phyloP scores from a whole-genome alignment of 2,113 vertebrate species.

The Psammodynastes pulverulentus region DNA sequence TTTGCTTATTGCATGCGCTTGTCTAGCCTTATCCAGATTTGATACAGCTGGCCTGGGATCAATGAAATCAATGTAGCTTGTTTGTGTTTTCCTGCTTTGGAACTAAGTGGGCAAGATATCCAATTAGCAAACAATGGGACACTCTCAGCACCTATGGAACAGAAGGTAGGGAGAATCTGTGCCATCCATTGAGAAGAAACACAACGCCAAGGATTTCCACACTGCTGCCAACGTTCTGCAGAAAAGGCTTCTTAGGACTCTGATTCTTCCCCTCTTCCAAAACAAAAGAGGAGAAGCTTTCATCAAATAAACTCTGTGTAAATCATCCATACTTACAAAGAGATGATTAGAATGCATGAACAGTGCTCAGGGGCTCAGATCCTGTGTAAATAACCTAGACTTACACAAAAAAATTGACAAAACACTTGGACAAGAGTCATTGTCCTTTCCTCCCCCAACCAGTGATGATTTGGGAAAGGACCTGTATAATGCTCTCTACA shows the following conservation, averaged over 20 bases:
- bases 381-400: constrained; percentile 10
- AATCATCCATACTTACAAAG: constrained; percentile 9
- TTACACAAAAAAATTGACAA: not conserved
- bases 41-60: constrained; percentile 1
- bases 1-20: not conserved
- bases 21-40: not conserved
- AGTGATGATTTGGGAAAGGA: not conserved
- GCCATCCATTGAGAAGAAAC: not conserved
- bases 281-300: constrained; percentile 5
- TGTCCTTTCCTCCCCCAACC: not conserved
- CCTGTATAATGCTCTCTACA: not conserved
- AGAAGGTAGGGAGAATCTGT: not conserved
- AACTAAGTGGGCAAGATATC: not conserved
- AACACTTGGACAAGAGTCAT: not conserved
- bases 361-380: not conserved
- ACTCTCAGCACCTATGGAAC: not conserved
- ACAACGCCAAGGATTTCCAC: not conserved
- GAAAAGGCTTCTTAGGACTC: not conserved
- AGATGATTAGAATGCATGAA: not conserved
- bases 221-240: not conserved
- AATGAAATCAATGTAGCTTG: not conserved
- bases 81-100: not conserved
- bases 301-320: not conserved
- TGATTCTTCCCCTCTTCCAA: not conserved
- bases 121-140: not conserved